Percentiles rank a stretch among this genome's conserved stretches.
Evolutionary conservation across 2,888 invertebrate genomes (phyloP).

Genomic region (Hemaris fuciformis): DNA sequence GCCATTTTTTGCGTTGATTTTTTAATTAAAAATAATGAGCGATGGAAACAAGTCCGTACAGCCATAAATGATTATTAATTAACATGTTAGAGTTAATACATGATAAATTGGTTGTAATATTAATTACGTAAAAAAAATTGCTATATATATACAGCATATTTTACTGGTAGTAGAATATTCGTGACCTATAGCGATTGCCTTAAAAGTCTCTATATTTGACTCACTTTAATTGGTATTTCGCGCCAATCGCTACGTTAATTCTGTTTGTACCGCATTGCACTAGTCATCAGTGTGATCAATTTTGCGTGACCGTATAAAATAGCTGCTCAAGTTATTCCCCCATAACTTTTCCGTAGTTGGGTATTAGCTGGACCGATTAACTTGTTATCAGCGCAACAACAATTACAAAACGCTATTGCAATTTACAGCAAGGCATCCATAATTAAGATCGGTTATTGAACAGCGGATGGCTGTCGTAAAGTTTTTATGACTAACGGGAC

Average conservation of each 20-base stretch:
- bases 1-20: neutral
- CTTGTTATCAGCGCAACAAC: neutral
- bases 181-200: too few relatives aligned
- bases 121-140: too few relatives aligned
- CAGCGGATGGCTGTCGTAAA: neutral
- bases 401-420: neutral
- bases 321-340: neutral
- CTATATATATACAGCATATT: too few relatives aligned
- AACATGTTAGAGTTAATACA: too few relatives aligned
- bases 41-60: neutral
- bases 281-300: too few relatives aligned
- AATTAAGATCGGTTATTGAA: neutral
- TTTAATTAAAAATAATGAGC: neutral
- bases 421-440: neutral
- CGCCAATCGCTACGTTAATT: too few relatives aligned
- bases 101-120: too few relatives aligned
- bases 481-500: neutral
- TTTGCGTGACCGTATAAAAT: neutral
- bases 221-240: too few relatives aligned
- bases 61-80: too few relatives aligned
- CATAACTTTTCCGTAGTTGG: neutral
- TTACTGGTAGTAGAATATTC: too few relatives aligned
- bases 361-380: neutral
- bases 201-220: too few relatives aligned
- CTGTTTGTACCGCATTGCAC: too few relatives aligned